These are phyloP conservation scores for Mionectes olivaceus DNA, from an alignment of 2,797 vertebrate genomes.

Conservation along the genomic window DNA sequence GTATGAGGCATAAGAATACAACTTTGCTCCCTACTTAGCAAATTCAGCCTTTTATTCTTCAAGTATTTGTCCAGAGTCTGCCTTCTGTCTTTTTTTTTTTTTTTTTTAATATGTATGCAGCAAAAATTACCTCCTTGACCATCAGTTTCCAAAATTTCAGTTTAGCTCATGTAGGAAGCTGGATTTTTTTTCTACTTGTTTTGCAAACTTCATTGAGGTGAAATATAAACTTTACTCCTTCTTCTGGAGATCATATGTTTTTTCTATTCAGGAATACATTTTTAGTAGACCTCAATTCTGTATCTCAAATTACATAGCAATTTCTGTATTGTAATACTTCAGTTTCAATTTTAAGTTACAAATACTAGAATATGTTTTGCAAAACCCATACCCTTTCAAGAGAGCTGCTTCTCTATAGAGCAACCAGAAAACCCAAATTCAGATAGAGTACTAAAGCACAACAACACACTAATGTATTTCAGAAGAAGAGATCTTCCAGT, in stretches of 20 bases:
- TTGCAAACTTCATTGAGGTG: not conserved
- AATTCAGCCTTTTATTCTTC: not conserved
- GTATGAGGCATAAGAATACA: not conserved
- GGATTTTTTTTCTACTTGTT: not conserved
- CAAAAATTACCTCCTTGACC: not conserved
- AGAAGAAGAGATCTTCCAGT: not conserved
- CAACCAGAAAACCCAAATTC: not conserved
- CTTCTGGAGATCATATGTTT: not conserved
- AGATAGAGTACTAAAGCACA: not conserved
- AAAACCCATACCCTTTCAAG: not conserved
- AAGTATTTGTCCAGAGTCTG: not conserved
- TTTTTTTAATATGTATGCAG: rapidly evolving
- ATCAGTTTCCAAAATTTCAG: not conserved
- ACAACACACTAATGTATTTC: not conserved
- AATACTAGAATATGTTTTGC: not conserved
- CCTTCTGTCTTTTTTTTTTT: not conserved
- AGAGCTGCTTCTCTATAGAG: not conserved
- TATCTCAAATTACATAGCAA: not conserved
- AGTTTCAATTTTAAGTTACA: not conserved
- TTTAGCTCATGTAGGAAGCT: not conserved
- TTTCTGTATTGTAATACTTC: not conserved
- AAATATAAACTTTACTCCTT: not conserved
- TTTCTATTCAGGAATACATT: not conserved
- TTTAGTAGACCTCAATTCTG: not conserved
- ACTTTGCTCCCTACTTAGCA: not conserved